Evolutionary conservation across 2,797 vertebrate genomes (phyloP).

Genomic region (Rhinophrynus dorsalis): DNA sequence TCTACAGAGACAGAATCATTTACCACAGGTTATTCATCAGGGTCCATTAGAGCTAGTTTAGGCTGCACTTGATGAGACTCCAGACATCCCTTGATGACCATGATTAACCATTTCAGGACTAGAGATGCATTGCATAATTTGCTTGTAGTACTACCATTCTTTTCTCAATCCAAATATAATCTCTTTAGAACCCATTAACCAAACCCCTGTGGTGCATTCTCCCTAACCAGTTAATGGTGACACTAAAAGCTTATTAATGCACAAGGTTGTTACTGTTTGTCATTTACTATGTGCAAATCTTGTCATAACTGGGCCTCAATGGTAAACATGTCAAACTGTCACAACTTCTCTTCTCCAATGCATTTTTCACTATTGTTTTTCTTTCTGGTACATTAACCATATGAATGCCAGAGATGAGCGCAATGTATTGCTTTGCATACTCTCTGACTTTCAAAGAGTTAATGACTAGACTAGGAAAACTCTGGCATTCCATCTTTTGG

Average conservation of each 20-base stretch:
- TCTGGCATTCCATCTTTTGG: too few relatives aligned
- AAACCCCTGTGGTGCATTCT: not conserved
- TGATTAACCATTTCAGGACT: too few relatives aligned
- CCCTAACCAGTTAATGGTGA: not conserved
- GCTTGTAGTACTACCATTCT: too few relatives aligned
- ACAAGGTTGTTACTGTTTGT: not conserved
- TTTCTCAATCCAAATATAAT: not conserved
- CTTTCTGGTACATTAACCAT: too few relatives aligned
- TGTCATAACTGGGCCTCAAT: constrained; percentile 12
- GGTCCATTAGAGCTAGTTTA: constrained; percentile 12
- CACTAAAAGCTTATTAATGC: constrained; percentile 16
- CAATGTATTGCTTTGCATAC: too few relatives aligned
- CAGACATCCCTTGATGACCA: too few relatives aligned
- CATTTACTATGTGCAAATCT: not conserved
- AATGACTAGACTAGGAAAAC: too few relatives aligned
- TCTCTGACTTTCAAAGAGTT: too few relatives aligned
- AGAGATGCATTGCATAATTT: too few relatives aligned
- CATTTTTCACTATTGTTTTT: too few relatives aligned
- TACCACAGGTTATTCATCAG: not conserved
- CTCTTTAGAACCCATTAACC: constrained; percentile 11
- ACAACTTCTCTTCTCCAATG: too few relatives aligned
- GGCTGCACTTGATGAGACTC: not conserved
- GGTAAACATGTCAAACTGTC: not conserved
- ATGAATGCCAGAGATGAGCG: too few relatives aligned
- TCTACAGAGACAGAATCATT: constrained; percentile 1